These are phyloP conservation scores for Drosophila burlai DNA, from an alignment of 1,140 invertebrate genomes.

Conservation along the genomic window DNA sequence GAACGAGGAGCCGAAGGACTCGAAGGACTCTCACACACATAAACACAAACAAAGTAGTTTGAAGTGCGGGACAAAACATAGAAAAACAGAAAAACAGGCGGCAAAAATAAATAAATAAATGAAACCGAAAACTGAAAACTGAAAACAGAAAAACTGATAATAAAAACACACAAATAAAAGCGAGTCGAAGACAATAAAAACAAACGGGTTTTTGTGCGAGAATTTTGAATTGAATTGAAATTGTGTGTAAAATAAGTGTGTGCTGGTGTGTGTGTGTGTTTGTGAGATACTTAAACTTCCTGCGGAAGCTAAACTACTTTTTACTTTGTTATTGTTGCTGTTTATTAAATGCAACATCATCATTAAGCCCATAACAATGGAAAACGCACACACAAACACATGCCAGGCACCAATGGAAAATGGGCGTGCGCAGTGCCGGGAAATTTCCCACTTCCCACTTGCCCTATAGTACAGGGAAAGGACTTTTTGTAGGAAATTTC, in stretches of 20 bases:
- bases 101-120: slow-evolving; percentile 53
- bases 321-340: slow-evolving; percentile 61
- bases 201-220: slow-evolving; percentile 64
- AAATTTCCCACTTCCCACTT: slow-evolving; percentile 52
- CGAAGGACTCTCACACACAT: slow-evolving; percentile 20
- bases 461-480: neutral
- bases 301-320: slow-evolving; percentile 76
- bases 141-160: slow-evolving; percentile 22
- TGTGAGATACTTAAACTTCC: slow-evolving; percentile 72
- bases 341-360: slow-evolving; percentile 80
- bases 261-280: slow-evolving; percentile 9
- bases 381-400: slow-evolving; percentile 38
- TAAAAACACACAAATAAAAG: slow-evolving; percentile 29
- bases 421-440: slow-evolving; percentile 57
- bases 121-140: slow-evolving; percentile 6
- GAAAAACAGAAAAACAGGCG: slow-evolving; percentile 3
- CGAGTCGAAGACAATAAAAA: slow-evolving; percentile 35
- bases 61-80: slow-evolving; percentile 50
- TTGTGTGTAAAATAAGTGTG: slow-evolving; percentile 50
- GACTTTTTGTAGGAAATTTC: slow-evolving; percentile 47
- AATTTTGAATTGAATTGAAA: slow-evolving; percentile 78
- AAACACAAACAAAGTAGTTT: slow-evolving; percentile 69
- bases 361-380: slow-evolving; percentile 81
- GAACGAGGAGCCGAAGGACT: neutral
- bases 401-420: slow-evolving; percentile 40